These are phyloP conservation scores for Misgurnus mizolepis DNA, from an alignment of 2,113 vertebrate species.

Conservation along the genomic window DNA sequence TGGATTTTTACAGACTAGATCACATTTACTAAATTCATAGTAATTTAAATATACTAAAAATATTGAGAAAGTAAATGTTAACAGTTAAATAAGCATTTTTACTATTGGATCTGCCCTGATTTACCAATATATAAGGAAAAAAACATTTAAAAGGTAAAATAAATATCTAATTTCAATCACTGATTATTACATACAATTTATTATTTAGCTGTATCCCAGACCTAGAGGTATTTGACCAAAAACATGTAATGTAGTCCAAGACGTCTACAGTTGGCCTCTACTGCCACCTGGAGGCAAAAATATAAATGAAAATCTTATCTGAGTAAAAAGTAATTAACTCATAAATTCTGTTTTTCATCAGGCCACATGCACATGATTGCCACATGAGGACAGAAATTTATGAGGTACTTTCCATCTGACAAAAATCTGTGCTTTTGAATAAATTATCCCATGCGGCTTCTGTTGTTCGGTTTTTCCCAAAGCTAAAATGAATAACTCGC, in stretches of 20 bases:
- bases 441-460: background rate
- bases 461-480: background rate
- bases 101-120: too few species aligned
- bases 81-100: too few species aligned
- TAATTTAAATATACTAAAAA: too few species aligned
- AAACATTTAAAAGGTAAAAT: too few species aligned
- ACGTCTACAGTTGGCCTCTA: conserved; percentile 2
- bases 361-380: background rate
- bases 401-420: background rate
- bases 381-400: background rate
- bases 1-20: too few species aligned
- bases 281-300: conserved; percentile 49
- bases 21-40: too few species aligned
- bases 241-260: background rate
- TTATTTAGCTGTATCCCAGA: background rate
- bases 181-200: background rate
- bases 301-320: background rate
- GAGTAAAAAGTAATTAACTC: background rate
- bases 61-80: too few species aligned
- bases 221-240: too few species aligned
- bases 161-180: too few species aligned
- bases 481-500: background rate
- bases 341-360: background rate
- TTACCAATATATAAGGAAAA: too few species aligned
- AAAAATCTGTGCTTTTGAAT: background rate